Conservation (phyloP, 1,140 invertebrate genomes). For the Aricia agestis region DNA sequence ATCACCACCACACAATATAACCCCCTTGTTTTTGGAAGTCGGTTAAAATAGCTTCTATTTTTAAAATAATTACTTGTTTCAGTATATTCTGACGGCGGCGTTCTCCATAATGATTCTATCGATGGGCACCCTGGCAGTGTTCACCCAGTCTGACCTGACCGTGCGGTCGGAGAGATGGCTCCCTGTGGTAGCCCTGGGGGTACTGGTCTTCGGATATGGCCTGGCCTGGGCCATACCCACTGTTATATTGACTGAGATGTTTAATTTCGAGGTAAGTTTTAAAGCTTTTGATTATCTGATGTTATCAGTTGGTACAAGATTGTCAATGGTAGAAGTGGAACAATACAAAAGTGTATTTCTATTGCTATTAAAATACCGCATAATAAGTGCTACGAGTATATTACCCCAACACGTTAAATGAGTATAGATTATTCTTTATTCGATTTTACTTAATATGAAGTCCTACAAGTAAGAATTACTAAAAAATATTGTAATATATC, state of each 20-base stretch:
- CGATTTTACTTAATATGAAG: too few species aligned
- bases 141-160: slow-evolving; percentile 49
- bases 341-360: too few species aligned
- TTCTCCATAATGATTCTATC: slow-evolving; percentile 50
- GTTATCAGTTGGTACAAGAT: not conserved
- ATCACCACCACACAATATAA: too few species aligned
- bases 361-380: too few species aligned
- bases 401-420: too few species aligned
- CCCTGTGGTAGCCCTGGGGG: slow-evolving; percentile 36
- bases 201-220: slow-evolving; percentile 50
- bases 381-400: too few species aligned
- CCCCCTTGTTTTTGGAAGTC: too few species aligned
- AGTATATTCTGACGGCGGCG: slow-evolving; percentile 48
- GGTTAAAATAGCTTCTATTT: too few species aligned
- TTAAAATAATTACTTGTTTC: slow-evolving; percentile 27
- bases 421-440: too few species aligned
- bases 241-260: slow-evolving; percentile 49
- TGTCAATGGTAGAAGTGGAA: too few species aligned
- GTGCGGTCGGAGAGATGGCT: slow-evolving; percentile 44
- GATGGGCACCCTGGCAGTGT: slow-evolving; percentile 51
- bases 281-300: slow-evolving; percentile 8
- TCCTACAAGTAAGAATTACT: too few species aligned
- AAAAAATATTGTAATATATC: too few species aligned
- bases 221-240: slow-evolving; percentile 48
- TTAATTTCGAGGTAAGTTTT: slow-evolving; percentile 48